Evolutionary conservation across 2,888 invertebrate species (phyloP).

Genomic region (Standfussiana lucernea): DNA sequence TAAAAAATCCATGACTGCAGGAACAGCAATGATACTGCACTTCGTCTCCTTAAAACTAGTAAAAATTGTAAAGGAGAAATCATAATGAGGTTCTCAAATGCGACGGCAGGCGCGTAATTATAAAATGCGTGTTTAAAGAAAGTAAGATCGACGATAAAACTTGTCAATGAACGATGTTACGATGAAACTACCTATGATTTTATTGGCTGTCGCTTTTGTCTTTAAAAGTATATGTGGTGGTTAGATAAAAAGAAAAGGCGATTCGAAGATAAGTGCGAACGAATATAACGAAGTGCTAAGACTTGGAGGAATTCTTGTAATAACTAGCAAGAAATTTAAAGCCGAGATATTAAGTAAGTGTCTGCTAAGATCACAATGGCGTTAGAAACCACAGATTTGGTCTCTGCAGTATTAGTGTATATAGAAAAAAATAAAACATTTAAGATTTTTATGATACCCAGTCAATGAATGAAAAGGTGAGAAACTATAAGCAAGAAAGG

Average conservation of each 20-base stretch:
- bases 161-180: conserved; percentile 46
- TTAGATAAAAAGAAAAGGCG: conserved; percentile 42
- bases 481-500: neutral
- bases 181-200: conserved; percentile 55
- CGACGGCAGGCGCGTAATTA: conserved; percentile 60
- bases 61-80: conserved; percentile 42
- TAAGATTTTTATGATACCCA: neutral
- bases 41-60: conserved; percentile 29
- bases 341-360: conserved; percentile 6
- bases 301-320: conserved; percentile 27
- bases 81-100: conserved; percentile 66
- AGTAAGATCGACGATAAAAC: conserved; percentile 58
- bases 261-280: conserved; percentile 28
- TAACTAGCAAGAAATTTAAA: conserved; percentile 22
- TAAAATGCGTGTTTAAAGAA: conserved; percentile 61
- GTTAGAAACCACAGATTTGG: neutral
- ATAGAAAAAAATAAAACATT: neutral
- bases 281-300: conserved; percentile 37
- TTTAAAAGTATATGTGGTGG: conserved; percentile 32
- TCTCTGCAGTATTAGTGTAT: neutral
- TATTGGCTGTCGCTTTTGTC: conserved; percentile 56
- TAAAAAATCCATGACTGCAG: conserved; percentile 20
- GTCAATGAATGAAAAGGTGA: neutral
- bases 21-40: conserved; percentile 10
- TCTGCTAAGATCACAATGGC: conserved; percentile 5